Base-by-base conservation (phyloP, 2,888 invertebrate genomes). In the Nematopogon swammerdamellus region DNA sequence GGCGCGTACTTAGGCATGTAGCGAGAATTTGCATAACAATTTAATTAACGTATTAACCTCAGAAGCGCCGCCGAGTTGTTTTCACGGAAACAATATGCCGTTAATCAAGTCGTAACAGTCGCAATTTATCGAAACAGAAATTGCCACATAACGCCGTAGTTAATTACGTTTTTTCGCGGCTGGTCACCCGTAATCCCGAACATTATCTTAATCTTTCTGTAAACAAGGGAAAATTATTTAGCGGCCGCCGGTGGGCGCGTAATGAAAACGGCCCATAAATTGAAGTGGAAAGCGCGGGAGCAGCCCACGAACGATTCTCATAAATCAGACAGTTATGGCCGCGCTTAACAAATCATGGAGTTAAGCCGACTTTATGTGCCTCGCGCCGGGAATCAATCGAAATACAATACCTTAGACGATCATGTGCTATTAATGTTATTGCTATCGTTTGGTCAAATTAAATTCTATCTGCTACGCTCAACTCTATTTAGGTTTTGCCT, bases 191-290 rank as follows among this genome's bases (percentile, higher is more conserved):
- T 36, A 36, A 36, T 36, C 36, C 36, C 36, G 11, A 36, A 57
- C 58, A 58, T 59, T 64, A 68, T 70, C 65, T 67, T 63, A 68
- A 70, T 70, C 65, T 66, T 50, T 63, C 58, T 63, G 63, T 65
- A 70, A 73, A 70, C 69, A 70, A 63, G 61, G 67, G 64, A 68
- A 70, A 68, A 70, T 70, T 71, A 72, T 70, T 70, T 70, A 67
- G 25, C 18, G 46, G 29, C 36, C 8, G 19, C 67, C 57, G 20
- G 16, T 44, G 17, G 44, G 18, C 36, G 4, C 18, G 14, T 36
- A 36, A 36, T 36, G 36, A 36, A 36, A 36, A 36, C 14, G 36
- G 36, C 36, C 36, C 36, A 36, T 36, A 36, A 36, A 36, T 36
- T 36, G 36, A 14, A 36, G 36, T 36, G 36, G 36, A 36, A 36